Conservation (phyloP, 2,888 invertebrate species). For the Cyrtodaria siliqua region DNA sequence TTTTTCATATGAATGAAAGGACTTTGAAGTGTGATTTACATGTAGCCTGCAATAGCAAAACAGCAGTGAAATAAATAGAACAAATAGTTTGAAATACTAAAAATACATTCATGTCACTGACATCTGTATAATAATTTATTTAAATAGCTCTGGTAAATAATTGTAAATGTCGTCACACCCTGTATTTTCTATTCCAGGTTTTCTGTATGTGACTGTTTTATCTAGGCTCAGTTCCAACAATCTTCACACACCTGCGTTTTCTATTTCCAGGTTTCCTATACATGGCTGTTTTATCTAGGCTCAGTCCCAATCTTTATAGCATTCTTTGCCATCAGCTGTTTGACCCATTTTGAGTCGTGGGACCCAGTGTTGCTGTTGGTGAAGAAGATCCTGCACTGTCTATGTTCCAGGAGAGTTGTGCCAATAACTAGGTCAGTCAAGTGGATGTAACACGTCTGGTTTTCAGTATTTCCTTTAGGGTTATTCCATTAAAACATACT, state of each 20-base stretch:
- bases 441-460: too few relatives aligned
- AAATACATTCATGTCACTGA: too few relatives aligned
- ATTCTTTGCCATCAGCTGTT: constrained; percentile 90
- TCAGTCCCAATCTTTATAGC: constrained; percentile 92
- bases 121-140: too few relatives aligned
- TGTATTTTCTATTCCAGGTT: constrained; percentile 69
- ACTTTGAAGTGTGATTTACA: too few relatives aligned
- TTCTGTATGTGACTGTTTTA: constrained; percentile 89
- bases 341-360: constrained; percentile 92
- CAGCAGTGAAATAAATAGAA: too few relatives aligned
- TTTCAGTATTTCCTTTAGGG: too few relatives aligned
- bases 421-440: constrained; percentile 55
- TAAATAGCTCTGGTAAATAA: too few relatives aligned
- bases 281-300: constrained; percentile 91
- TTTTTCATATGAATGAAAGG: too few relatives aligned
- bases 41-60: too few relatives aligned
- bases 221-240: constrained; percentile 92
- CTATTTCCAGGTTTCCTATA: constrained; percentile 84
- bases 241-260: constrained; percentile 92
- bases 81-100: too few relatives aligned
- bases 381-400: constrained; percentile 80
- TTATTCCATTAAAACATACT: too few relatives aligned
- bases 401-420: constrained; percentile 75
- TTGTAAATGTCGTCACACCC: too few relatives aligned
- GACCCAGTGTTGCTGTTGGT: constrained; percentile 89